Conservation (phyloP, 2,888 invertebrate genomes). For the Dugesia japonica region DNA sequence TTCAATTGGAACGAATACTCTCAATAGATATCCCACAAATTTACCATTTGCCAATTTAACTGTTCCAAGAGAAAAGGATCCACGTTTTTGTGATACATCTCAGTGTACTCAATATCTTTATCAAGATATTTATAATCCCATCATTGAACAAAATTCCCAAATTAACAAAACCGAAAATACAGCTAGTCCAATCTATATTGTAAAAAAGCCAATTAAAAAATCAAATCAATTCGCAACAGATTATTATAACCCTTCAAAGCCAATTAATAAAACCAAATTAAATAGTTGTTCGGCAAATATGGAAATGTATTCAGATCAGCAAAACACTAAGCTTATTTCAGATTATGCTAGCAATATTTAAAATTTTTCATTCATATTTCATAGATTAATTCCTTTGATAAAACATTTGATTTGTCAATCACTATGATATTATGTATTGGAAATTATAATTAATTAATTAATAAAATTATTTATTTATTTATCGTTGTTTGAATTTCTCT, state of each 20-base stretch:
- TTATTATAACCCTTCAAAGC: neutral
- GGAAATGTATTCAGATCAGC: neutral
- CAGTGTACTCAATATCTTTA: neutral
- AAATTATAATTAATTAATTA: neutral
- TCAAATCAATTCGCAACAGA: neutral
- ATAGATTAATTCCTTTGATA: neutral
- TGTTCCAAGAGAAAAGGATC: neutral
- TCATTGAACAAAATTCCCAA: neutral
- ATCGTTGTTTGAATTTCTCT: no score
- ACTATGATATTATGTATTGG: constrained; percentile 6
- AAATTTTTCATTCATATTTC: neutral
- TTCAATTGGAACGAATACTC: neutral
- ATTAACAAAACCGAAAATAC: neutral
- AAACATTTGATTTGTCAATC: constrained; percentile 14
- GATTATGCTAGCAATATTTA: constrained; percentile 20
- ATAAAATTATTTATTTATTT: constrained; percentile 5
- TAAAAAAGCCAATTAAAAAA: neutral
- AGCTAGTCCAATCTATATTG: neutral
- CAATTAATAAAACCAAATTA: neutral
- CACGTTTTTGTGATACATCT: neutral
- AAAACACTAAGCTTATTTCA: neutral
- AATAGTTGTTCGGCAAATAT: neutral
- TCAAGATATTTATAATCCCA: neutral
- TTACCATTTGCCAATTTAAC: neutral
- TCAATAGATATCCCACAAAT: neutral